Base-by-base conservation (phyloP, 2,888 invertebrate species). In the Pelosia muscerda region DNA sequence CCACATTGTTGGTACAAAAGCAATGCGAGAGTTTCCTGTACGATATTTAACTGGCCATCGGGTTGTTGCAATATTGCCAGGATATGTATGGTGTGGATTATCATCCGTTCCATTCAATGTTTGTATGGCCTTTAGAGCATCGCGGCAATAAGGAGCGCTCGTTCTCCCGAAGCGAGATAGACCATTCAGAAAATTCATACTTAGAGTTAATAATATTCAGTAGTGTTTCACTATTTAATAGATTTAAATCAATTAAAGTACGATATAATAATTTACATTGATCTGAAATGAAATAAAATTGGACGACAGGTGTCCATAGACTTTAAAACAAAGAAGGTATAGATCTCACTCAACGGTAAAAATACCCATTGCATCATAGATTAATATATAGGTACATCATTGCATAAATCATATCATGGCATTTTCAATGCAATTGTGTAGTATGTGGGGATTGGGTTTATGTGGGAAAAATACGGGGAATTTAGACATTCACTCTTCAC, bases 151-250 rank as follows among this genome's bases (percentile, higher is more conserved):
- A 1, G 79, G 76, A 42, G 75, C 73, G 59, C 75, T 75, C n/a
- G 80, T 64, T 55, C 83, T 76, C n/a, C 83, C 77, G 26, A 68
- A 81, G 6, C 84, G 83, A 34, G 74, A 60, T 55, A 86, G 71
- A 71, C 81, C 76, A 68, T 81, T 84, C 42, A 89, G 79, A 75
- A 87, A 73, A 81, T 85, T 88, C 90, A 90, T 90, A 54, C 28
- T 63, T 49, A 31, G 8, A 19, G 49, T 8, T 49, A 25, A 19
- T 19, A 26, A 25, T 55, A 55, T 58, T 22, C 13, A 25, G 9
- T 34, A 59, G 15, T 2, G 31, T 34, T 59, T 38, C 25, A 22
- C 23, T 25, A 15, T 38, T 38, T 23, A 59, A 38, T 0, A 25
- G 59, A 15, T 15, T 59, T 59, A 23, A 34, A 10, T 15, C 5